Percentiles rank a stretch among this genome's conserved stretches.
These are phyloP conservation scores for Mimas tiliae DNA, from an alignment of 2,888 invertebrate species.

Conservation along the genomic window DNA sequence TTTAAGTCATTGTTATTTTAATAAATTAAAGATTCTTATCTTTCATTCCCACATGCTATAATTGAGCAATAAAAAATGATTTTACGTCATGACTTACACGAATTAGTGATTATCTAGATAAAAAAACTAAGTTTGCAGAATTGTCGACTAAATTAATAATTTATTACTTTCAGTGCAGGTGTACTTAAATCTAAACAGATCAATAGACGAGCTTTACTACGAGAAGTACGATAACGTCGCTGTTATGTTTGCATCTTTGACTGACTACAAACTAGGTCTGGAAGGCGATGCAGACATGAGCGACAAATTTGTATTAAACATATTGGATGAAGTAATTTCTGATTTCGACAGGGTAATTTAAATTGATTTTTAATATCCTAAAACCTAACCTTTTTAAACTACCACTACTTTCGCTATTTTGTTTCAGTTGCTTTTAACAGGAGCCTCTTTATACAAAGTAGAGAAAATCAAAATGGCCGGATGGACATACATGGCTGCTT, in stretches of 20 bases:
- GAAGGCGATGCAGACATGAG: slow-evolving; percentile 87
- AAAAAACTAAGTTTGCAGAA: too few species aligned
- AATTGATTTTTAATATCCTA: neutral
- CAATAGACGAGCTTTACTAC: slow-evolving; percentile 91
- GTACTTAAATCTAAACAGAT: slow-evolving; percentile 89
- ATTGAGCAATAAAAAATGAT: neutral
- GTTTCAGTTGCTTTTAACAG: slow-evolving; percentile 53
- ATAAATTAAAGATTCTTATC: neutral
- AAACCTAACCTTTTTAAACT: slow-evolving; percentile 5
- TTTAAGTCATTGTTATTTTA: neutral
- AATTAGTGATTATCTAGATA: too few species aligned
- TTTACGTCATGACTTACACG: neutral
- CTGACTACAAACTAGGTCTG: slow-evolving; percentile 90
- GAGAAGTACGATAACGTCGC: slow-evolving; percentile 95
- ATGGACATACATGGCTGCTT: slow-evolving; percentile 98
- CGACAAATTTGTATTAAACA: slow-evolving; percentile 87
- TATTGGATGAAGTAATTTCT: slow-evolving; percentile 95
- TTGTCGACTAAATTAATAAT: neutral
- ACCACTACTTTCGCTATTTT: slow-evolving; percentile 10
- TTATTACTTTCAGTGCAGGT: slow-evolving; percentile 87
- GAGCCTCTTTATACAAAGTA: slow-evolving; percentile 87
- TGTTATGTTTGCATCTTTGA: slow-evolving; percentile 98
- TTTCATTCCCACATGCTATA: neutral
- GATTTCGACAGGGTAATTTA: slow-evolving; percentile 93
- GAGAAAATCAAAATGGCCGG: slow-evolving; percentile 99